Evolutionary conservation across 2,888 invertebrate genomes (phyloP).

Genomic region (Idaea aversata): DNA sequence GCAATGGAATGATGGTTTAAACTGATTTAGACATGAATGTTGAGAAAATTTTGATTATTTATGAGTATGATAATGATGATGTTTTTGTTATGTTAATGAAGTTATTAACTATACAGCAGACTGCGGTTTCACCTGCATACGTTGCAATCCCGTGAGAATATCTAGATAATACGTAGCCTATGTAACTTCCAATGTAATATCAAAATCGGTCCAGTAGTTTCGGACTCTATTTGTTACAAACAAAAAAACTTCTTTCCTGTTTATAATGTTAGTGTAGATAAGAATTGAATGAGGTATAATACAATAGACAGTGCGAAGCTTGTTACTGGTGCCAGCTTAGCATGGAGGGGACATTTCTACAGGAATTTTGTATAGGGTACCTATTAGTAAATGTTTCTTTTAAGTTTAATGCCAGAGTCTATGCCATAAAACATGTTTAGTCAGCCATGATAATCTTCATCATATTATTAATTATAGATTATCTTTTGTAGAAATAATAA

Average conservation of each 20-base stretch:
- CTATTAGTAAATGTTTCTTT: not conserved
- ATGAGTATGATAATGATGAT: not conserved
- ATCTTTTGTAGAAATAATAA: no score
- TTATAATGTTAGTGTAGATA: not conserved
- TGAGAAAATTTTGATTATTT: not conserved
- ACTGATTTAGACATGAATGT: not conserved
- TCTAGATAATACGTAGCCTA: no score
- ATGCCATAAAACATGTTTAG: not conserved
- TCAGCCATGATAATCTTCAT: no score
- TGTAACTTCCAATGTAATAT: no score
- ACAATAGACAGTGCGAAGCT: not conserved
- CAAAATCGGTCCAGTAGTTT: no score
- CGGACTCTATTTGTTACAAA: no score
- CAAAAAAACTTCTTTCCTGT: no score
- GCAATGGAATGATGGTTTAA: slow-evolving; percentile 3
- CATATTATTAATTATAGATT: no score
- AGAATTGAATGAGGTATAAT: not conserved
- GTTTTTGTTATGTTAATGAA: not conserved
- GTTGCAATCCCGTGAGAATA: no score
- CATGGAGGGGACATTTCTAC: not conserved
- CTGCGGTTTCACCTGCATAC: no score
- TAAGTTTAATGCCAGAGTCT: no score
- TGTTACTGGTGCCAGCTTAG: not conserved
- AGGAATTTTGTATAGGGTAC: not conserved
- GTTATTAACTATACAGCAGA: not conserved